These are phyloP conservation scores for Orius insidiosus DNA, from an alignment of 1,140 invertebrate species.

Conservation along the genomic window DNA sequence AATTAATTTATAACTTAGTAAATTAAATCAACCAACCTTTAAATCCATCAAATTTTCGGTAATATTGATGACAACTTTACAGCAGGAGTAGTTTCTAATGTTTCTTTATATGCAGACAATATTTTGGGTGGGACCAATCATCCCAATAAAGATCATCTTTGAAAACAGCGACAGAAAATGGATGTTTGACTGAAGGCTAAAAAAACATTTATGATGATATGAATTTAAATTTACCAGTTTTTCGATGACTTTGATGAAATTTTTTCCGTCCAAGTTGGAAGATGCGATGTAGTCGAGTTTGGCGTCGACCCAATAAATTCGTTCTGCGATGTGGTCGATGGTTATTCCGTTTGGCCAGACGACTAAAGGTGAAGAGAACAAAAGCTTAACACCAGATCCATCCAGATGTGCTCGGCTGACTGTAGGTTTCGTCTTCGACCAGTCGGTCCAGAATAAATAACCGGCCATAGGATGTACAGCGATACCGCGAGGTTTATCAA, in stretches of 20 bases:
- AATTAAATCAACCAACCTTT: slow-evolving; percentile 33
- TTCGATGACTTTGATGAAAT: slow-evolving; percentile 48
- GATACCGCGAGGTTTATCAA: slow-evolving; percentile 73
- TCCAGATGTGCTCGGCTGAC: slow-evolving; percentile 75
- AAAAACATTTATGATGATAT: too few species aligned
- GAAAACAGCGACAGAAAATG: slow-evolving; percentile 67
- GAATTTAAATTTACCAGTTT: too few species aligned
- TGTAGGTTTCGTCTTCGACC: slow-evolving; percentile 56
- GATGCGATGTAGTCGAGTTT: slow-evolving; percentile 70
- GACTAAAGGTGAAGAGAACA: slow-evolving; percentile 42
- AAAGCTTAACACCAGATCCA: slow-evolving; percentile 48
- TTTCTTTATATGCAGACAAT: too few species aligned
- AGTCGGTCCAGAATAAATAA: slow-evolving; percentile 85
- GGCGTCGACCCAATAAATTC: slow-evolving; percentile 78
- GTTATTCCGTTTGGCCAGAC: slow-evolving; percentile 79
- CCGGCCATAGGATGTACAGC: slow-evolving; percentile 71
- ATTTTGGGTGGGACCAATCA: slow-evolving; percentile 55
- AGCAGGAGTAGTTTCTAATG: too few species aligned
- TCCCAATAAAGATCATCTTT: slow-evolving; percentile 86
- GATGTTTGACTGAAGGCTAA: slow-evolving; percentile 45
- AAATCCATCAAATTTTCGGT: slow-evolving; percentile 56
- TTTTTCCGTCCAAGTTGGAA: slow-evolving; percentile 62
- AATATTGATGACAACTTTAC: too few species aligned
- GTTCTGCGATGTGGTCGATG: slow-evolving; percentile 61
- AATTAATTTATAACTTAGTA: background rate